These are phyloP conservation scores for Trachelus troglodyta DNA, from an alignment of 2,888 invertebrate genomes.

Conservation along the genomic window DNA sequence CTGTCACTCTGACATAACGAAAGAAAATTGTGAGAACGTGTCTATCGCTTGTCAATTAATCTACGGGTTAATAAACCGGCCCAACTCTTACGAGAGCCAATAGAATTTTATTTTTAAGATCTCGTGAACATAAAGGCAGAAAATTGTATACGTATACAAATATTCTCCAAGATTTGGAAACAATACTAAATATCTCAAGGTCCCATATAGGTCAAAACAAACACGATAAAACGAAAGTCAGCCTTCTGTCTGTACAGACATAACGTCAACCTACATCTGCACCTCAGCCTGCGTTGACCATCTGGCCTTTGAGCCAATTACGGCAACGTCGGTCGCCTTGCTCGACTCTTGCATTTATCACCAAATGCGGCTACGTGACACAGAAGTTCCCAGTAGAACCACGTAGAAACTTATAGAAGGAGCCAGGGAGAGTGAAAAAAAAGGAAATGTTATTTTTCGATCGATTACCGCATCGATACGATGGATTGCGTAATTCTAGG, in stretches of 20 bases:
- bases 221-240: background rate
- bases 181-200: no score
- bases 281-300: conserved; percentile 37
- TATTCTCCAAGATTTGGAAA: no score
- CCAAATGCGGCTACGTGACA: background rate
- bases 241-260: background rate
- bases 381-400: background rate
- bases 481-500: background rate
- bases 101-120: no score
- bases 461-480: background rate
- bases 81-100: rapidly evolving
- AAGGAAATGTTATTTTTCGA: background rate
- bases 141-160: no score
- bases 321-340: background rate
- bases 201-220: background rate
- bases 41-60: no score
- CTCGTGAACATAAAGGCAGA: no score
- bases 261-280: background rate
- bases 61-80: no score
- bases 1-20: background rate
- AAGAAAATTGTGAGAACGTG: background rate
- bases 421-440: background rate
- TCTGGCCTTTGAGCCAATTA: conserved; percentile 29
- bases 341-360: background rate
- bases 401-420: no score